Conservation (phyloP, 2,888 invertebrate species). For the Pemphredon lugubris region DNA sequence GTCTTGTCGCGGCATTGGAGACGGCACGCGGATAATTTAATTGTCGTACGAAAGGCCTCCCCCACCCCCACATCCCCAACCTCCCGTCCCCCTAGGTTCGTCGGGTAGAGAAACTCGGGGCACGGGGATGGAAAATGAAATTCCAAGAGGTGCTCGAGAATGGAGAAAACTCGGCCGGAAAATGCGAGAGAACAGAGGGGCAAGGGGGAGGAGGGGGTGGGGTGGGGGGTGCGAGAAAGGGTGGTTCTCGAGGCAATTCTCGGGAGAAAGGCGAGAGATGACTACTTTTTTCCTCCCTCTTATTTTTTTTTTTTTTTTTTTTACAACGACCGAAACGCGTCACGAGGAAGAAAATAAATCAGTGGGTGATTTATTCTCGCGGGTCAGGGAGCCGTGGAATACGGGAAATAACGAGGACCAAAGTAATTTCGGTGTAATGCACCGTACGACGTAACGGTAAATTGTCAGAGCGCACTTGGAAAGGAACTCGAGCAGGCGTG, state of each 20-base stretch:
- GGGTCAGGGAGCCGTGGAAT: no score
- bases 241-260: background rate
- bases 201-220: no score
- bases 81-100: background rate
- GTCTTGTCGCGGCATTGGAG: no score
- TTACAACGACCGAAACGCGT: no score
- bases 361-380: background rate
- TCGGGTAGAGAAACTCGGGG: background rate
- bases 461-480: background rate
- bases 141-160: conserved; percentile 22
- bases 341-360: background rate
- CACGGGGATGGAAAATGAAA: conserved; percentile 21
- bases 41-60: background rate
- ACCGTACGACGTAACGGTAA: background rate
- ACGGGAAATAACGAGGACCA: background rate
- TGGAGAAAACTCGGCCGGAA: background rate
- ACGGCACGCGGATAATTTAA: conserved; percentile 3
- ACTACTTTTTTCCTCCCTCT: background rate
- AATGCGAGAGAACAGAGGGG: background rate
- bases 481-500: conserved; percentile 6
- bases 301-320: no score
- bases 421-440: conserved; percentile 10
- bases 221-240: no score
- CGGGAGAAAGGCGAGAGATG: background rate
- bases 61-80: background rate